A percentile compares a stretch with the other conserved stretches of the same genome.
Evolutionary conservation across 2,113 vertebrate species (phyloP).

Genomic region (Oryzias melastigma): DNA sequence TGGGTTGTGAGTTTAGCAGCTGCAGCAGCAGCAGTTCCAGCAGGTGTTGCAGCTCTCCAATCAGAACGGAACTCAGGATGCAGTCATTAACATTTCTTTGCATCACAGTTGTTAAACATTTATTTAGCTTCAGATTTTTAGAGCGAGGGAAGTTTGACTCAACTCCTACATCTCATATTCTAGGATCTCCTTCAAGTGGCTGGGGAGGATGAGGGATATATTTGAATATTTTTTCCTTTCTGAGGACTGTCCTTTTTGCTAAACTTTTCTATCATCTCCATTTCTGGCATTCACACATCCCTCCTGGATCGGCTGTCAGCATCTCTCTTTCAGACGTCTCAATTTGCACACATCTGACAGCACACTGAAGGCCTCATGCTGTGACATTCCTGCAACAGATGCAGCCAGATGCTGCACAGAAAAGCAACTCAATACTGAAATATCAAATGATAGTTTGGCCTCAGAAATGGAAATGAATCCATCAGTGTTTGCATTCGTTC

Average conservation of each 20-base stretch:
- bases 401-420: slow-evolving; percentile 27
- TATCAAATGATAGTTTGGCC: slow-evolving; percentile 28
- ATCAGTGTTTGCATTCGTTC: slow-evolving; percentile 25
- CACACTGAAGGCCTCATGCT: slow-evolving; percentile 56
- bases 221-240: slow-evolving; percentile 74
- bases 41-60: slow-evolving; percentile 78
- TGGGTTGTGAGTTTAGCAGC: slow-evolving; percentile 78
- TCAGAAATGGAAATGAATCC: slow-evolving; percentile 30
- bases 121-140: slow-evolving; percentile 80
- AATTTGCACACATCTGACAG: slow-evolving; percentile 89
- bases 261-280: slow-evolving; percentile 72
- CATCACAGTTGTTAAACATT: neutral
- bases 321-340: slow-evolving; percentile 82
- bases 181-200: slow-evolving; percentile 81
- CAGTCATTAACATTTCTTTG: no score
- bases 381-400: slow-evolving; percentile 49
- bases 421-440: slow-evolving; percentile 24
- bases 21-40: slow-evolving; percentile 74
- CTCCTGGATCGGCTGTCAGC: slow-evolving; percentile 86
- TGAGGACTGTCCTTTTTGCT: slow-evolving; percentile 80
- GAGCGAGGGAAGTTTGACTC: slow-evolving; percentile 56
- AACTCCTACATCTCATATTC: slow-evolving; percentile 80
- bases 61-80: slow-evolving; percentile 77
- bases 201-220: slow-evolving; percentile 87
- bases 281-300: slow-evolving; percentile 74